Percentiles rank a stretch among this genome's conserved stretches.
Conservation (phyloP, 1,140 invertebrate genomes). For the Alviniconcha marisindica region DNA sequence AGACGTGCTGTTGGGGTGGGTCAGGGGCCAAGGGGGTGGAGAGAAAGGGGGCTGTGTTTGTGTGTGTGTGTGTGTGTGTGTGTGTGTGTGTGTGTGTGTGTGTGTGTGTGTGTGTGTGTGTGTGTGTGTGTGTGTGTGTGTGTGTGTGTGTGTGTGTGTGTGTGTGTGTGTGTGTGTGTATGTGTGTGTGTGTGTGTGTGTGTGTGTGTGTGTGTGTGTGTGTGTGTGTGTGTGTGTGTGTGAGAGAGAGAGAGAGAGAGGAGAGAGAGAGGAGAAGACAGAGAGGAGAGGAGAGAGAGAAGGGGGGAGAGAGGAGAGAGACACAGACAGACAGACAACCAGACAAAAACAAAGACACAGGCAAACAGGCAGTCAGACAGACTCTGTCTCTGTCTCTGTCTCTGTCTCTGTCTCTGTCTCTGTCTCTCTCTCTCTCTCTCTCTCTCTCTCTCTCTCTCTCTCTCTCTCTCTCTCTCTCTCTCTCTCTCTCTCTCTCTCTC, state of each 20-base stretch:
- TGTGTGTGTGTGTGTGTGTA: neutral
- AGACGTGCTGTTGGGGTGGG: no score
- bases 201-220: neutral
- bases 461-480: neutral
- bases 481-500: no score
- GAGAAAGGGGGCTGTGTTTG: neutral
- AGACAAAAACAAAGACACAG: neutral
- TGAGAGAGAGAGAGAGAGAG: neutral
- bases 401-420: no score
- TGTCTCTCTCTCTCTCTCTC: no score
- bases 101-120: slow-evolving; percentile 12
- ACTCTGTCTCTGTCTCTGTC: no score
- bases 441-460: no score
- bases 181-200: neutral
- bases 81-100: slow-evolving; percentile 3
- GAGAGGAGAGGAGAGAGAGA: neutral
- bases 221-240: slow-evolving; percentile 19
- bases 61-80: slow-evolving; percentile 4
- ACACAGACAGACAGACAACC: slow-evolving; percentile 12
- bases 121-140: neutral
- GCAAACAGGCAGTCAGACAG: neutral
- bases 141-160: neutral
- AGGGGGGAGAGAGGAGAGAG: neutral
- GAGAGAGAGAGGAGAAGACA: slow-evolving; percentile 3
- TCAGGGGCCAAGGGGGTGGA: no score